Conservation (phyloP, 2,113 vertebrate genomes). For the Stegostoma tigrinum region DNA sequence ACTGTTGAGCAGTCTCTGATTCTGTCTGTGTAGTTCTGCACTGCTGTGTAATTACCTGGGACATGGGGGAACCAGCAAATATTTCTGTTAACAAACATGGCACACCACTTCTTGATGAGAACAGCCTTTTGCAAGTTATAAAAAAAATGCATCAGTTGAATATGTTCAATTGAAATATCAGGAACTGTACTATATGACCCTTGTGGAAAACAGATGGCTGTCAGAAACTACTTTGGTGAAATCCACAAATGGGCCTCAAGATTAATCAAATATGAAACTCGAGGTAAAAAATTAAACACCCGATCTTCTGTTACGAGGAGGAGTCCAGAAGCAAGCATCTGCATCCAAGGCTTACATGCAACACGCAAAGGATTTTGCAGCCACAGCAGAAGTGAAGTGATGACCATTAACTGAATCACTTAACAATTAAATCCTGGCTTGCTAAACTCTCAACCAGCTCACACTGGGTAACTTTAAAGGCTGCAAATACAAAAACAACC, state of each 20-base stretch:
- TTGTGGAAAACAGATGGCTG: background rate
- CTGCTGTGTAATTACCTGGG: background rate
- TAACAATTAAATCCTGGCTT: background rate
- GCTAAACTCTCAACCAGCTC: background rate
- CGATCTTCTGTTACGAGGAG: background rate
- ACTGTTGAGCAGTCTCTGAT: background rate
- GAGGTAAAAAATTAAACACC: constrained; percentile 9
- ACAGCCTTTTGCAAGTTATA: background rate
- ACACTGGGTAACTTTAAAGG: background rate
- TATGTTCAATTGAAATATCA: background rate
- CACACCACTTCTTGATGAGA: background rate
- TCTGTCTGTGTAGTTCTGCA: background rate
- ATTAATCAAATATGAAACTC: background rate
- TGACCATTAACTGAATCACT: background rate
- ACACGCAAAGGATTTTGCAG: background rate
- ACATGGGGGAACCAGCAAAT: background rate
- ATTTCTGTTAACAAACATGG: background rate
- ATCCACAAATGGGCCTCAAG: background rate
- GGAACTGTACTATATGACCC: background rate
- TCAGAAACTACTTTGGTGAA: background rate
- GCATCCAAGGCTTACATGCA: background rate
- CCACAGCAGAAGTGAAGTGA: background rate
- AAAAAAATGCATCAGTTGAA: background rate
- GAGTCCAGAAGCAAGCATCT: background rate
- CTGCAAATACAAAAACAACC: background rate